Base-by-base conservation (phyloP, 1,140 invertebrate species). In the Muscidifurax raptorellus region DNA sequence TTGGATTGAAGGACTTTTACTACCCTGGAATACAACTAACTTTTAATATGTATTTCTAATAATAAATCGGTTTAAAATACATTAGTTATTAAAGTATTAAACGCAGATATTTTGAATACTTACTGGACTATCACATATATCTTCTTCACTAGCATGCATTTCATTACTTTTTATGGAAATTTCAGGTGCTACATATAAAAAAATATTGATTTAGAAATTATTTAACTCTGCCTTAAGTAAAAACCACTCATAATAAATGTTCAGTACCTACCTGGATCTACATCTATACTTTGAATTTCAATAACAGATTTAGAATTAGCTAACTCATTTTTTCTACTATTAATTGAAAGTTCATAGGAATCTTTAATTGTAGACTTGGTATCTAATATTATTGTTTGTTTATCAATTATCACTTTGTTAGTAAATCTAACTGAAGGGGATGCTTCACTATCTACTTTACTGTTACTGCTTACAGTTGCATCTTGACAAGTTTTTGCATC, bases 401-500 rank as follows among this genome's bases (percentile, higher is more conserved):
- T 90, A 81, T 92, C 88, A 66, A 92, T 90, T 28, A 88, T 87
- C 28, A 93, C 89, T 89, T 92, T 91, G 80, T 92, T 92, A 27
- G 90, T 90, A 86, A 92, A 93, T 89, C 89, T 89, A 36, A 92
- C 92, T n/a, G 91, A 91, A 67, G 90, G 89, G n/a, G 90, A 83
- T 44, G 91, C 89, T 84, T 90, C 90, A 66, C 86, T 83, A 32
- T 86, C 87, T 44, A 87, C 64, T 25, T 86, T 82, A 78, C 44
- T n/a, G 64, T 4, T 47, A 44, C 78, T 79, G 13, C 72, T 67
- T 36, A 9, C 27, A 71, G 88, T 88, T 66, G 88, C 90, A 77
- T 93, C 93, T 82, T 91, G 90, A 74, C 90, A 91, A 47, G 89
- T 90, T 87, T 93, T 93, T 18, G 91, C 89, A 87, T 91, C 90